Conservation (phyloP, 64 coral and sea anemone genomes). For the Exaiptasia diaphana region DNA sequence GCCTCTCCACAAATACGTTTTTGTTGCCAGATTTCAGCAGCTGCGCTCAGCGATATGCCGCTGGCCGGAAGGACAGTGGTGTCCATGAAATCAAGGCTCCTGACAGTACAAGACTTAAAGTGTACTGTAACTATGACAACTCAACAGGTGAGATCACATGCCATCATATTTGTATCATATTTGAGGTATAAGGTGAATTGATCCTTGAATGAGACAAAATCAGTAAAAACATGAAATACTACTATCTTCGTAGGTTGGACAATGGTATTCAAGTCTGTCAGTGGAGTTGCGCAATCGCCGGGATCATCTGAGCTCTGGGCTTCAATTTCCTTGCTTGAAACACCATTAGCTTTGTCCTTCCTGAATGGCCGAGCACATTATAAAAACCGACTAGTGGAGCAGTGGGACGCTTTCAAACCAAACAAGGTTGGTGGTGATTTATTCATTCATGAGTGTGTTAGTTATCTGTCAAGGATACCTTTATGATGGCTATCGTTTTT, state of each 20-base stretch:
- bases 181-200: neutral
- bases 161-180: too few relatives aligned
- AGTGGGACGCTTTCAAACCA: neutral
- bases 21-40: neutral
- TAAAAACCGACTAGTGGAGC: neutral
- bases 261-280: constrained; percentile 34
- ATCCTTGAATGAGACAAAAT: too few relatives aligned
- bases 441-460: too few relatives aligned
- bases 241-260: constrained; percentile 13
- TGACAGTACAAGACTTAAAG: neutral
- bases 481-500: too few relatives aligned
- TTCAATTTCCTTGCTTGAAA: neutral
- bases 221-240: neutral
- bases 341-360: neutral
- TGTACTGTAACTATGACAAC: constrained; percentile 10
- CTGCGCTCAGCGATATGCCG: constrained; percentile 7
- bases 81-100: neutral
- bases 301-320: neutral
- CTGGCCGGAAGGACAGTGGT: neutral
- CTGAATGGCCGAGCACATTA: neutral
- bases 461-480: too few relatives aligned
- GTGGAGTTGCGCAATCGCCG: neutral
- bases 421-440: too few relatives aligned
- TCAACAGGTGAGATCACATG: neutral
- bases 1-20: too few relatives aligned